Conservation (phyloP, 2,113 vertebrate genomes). For the Mormyrus lacerda region DNA sequence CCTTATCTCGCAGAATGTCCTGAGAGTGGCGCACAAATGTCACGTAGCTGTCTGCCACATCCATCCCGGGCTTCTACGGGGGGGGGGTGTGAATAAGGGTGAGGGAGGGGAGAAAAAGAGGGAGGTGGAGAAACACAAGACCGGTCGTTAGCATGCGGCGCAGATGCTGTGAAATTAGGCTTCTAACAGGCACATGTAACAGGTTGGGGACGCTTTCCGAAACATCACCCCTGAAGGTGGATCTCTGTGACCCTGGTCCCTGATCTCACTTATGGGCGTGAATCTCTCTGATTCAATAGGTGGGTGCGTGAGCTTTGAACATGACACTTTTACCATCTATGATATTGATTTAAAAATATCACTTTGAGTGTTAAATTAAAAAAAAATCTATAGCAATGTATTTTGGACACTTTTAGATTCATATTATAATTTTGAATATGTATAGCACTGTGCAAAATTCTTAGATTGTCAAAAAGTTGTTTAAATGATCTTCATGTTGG, state of each 20-base stretch:
- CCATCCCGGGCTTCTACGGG: constrained; percentile 93
- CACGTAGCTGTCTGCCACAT: constrained; percentile 94
- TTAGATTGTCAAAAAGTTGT: too few species aligned
- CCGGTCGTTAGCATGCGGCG: background rate
- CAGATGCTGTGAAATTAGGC: background rate
- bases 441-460: too few species aligned
- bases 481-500: too few species aligned
- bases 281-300: background rate
- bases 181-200: background rate
- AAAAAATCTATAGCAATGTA: background rate
- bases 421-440: background rate
- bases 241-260: background rate
- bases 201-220: background rate
- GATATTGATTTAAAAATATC: background rate
- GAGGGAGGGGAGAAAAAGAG: background rate
- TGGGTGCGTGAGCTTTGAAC: background rate
- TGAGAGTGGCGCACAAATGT: constrained; percentile 97
- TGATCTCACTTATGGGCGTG: background rate
- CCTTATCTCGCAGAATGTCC: constrained; percentile 98
- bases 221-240: background rate
- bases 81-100: background rate
- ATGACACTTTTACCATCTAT: background rate
- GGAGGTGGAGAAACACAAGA: background rate
- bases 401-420: background rate
- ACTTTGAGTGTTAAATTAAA: background rate